Base-by-base conservation (phyloP, 1,140 invertebrate species). In the Meloidogyne hapla region DNA sequence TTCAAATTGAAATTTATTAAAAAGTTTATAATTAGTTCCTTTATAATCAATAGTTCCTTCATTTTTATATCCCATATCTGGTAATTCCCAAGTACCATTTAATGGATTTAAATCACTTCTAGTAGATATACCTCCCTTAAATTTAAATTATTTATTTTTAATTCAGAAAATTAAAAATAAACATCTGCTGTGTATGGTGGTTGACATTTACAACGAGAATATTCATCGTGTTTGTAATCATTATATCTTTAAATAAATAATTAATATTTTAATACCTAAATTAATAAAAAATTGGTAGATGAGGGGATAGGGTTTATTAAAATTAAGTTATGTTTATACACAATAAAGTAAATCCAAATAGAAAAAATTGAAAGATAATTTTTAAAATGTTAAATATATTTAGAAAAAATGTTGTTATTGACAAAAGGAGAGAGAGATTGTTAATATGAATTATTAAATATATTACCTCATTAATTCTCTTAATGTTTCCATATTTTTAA, bases 1-100 rank as follows among this genome's bases (percentile, higher is more conserved):
- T 2, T 91, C 81, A 86, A 92, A 91, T 72, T 89, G 87, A 77
- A 90, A 85, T 25, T 87, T 79, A 73, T 84, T 81, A 75, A 89
- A 88, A 80, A 90, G 80, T 40, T 79, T 78, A 66, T 73, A 87
- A 79, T 85, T 88, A 42, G 90, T 90, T 38, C 89, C 76, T 42
- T 92, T 92, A 81, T 90, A 90, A 87, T 92, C 92, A 18, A 90
- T 91, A 48, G 89, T 91, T 80, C 91, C 91, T 87, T 92, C 91
- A 76, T 89, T 88, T 75, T 91, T 87, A 85, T 91, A 91, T 15
- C 91, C 91, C 64, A 92, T 87, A 26, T 90, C 89, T 4, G 85
- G 85, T 86, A 92, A 90, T 25, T 91, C 91, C 62, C 83, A 86
- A 8, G 76, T 87, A 18, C 83, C 84, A 66, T 87, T 82, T 38